Base-by-base conservation (phyloP, 2,888 invertebrate species). In the Drosophila fungiperda region DNA sequence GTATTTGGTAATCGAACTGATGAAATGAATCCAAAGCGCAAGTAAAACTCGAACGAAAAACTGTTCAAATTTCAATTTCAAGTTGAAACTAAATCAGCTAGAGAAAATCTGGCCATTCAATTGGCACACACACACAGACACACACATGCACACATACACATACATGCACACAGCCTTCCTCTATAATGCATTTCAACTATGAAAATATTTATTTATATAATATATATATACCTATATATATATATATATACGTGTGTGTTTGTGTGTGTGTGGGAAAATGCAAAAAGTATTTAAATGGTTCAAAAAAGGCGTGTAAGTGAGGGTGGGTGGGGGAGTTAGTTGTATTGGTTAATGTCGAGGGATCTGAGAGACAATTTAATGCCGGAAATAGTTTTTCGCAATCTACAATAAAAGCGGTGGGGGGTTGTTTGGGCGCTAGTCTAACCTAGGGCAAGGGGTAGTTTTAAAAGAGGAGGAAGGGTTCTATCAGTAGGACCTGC, bases 371-470 rank as follows among this genome's bases (percentile, higher is more conserved):
- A 80, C 83, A 82, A 79, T 82, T 85, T 82, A 82, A 82, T 77
- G 83, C 86, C 82, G 82, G 86, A 82, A 82, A 85, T 82, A 82
- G 86, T 85, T 85, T 85, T 82, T 68, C 29, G 40, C 73, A 63
- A 78, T 58, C 71, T 62, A 70, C 73, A 59, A 70, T 8, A 26
- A 11, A 50, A 23, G 40, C 59, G 29, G 29, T 23, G 17, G 15
- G 20, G 11, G 12, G 17, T 32, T 11, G 8, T 12, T 12, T 15
- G n/a, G 9, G 1, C 35, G 15, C 29, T 29, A 29, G 29, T 29
- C 29, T 5, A 26, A 8, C 15, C 6, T 12, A 20, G 3, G 1
- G 11, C 17, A 11, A 49, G 40, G n/a, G 33, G 3, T 23, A 15
- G 45, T 23, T 45, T 2, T 0, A 8, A 15, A 15, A 8, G 23